These are phyloP conservation scores for Enteromius mattozi DNA, from an alignment of 2,797 vertebrate species.

Conservation along the genomic window DNA sequence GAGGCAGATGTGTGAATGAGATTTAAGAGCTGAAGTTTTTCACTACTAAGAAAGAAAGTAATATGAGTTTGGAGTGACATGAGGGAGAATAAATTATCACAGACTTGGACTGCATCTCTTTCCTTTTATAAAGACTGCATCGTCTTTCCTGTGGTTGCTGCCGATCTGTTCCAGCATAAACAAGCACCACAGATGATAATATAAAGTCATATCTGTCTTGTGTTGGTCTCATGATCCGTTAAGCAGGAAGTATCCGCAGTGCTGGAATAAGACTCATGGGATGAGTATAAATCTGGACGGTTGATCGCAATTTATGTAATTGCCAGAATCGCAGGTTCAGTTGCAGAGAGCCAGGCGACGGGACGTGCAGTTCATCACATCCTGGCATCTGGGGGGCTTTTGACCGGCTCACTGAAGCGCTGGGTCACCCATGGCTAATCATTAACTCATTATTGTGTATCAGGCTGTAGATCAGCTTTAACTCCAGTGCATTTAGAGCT, in stretches of 20 bases:
- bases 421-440: constrained; percentile 61
- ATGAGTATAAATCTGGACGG: constrained; percentile 49
- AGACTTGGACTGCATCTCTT: neutral
- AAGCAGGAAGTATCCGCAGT: constrained; percentile 18
- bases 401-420: constrained; percentile 30
- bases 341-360: neutral
- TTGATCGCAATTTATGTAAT: constrained; percentile 45
- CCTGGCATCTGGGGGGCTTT: constrained; percentile 10
- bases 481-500: constrained; percentile 40
- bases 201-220: constrained; percentile 21
- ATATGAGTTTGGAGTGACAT: neutral
- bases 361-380: constrained; percentile 38
- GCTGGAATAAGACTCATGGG: constrained; percentile 25
- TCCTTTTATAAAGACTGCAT: neutral
- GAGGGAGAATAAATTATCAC: neutral
- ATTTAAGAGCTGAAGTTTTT: neutral
- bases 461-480: constrained; percentile 52
- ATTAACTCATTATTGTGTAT: constrained; percentile 60
- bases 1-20: neutral
- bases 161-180: neutral
- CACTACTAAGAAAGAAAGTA: neutral
- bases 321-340: constrained; percentile 30
- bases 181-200: neutral
- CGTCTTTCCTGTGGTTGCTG: neutral
- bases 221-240: neutral